Evolutionary conservation across 2,113 vertebrate species (phyloP).

Genomic region (Crotalus tigris): DNA sequence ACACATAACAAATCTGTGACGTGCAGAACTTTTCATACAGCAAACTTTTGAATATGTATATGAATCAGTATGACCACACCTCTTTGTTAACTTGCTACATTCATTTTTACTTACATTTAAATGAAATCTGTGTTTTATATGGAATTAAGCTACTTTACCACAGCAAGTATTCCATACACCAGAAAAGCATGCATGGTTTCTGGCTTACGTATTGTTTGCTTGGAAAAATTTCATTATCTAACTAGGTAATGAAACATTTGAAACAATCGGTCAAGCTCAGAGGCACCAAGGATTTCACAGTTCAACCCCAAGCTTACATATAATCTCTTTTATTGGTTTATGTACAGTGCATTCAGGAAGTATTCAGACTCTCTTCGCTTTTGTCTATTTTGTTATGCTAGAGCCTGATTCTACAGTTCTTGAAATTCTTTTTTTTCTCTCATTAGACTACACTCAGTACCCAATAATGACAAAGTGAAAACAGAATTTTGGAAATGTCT

Average conservation of each 20-base stretch:
- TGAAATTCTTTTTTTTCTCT: too few species aligned
- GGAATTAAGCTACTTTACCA: neutral
- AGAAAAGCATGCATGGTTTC: constrained; percentile 8
- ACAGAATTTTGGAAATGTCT: too few species aligned
- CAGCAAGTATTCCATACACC: constrained; percentile 7
- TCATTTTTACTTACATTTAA: neutral
- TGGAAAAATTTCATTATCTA: neutral
- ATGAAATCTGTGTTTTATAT: neutral
- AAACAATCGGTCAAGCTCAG: neutral
- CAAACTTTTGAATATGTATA: neutral
- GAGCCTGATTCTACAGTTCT: too few species aligned
- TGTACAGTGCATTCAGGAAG: too few species aligned
- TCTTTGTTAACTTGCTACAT: neutral
- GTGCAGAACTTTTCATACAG: neutral
- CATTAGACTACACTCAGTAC: too few species aligned
- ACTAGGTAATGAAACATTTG: neutral
- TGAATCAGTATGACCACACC: neutral
- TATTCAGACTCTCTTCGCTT: too few species aligned
- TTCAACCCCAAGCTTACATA: neutral
- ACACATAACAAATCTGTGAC: constrained; percentile 12
- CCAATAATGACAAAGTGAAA: too few species aligned
- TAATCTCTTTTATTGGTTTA: neutral
- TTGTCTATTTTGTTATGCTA: too few species aligned
- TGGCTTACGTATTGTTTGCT: neutral
- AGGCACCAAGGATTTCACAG: neutral